phyloP scores from a whole-genome alignment of 2,888 invertebrate species.

The Scaptomyza polygonia region DNA sequence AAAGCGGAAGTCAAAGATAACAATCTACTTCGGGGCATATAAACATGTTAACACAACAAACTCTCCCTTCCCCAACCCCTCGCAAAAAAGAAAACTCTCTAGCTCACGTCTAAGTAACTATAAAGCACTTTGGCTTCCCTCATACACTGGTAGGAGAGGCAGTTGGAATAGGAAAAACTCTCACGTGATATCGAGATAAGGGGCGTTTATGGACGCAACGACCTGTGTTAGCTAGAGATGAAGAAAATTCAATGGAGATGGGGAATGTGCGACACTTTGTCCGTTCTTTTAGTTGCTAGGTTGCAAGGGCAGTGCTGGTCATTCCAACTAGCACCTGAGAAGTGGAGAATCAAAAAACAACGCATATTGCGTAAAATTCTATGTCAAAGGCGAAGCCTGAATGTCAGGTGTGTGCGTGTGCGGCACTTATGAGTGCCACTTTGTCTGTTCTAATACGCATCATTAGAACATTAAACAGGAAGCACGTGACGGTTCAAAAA shows the following conservation, averaged over 20 bases:
- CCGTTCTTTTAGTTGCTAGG: conserved; percentile 3
- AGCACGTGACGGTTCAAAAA: conserved; percentile 66
- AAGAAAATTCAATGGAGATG: not conserved
- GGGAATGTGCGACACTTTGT: not conserved
- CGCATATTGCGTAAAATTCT: conserved; percentile 74
- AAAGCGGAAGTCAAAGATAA: conserved; percentile 48
- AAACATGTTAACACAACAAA: conserved; percentile 36
- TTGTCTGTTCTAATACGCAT: conserved; percentile 78
- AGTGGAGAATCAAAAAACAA: conserved; percentile 43
- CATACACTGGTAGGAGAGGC: not conserved
- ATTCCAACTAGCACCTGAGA: conserved; percentile 32
- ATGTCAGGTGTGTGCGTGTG: conserved; percentile 70
- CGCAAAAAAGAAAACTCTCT: not conserved
- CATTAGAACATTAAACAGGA: conserved; percentile 80
- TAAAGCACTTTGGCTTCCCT: conserved; percentile 58
- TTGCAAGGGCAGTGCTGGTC: conserved; percentile 35
- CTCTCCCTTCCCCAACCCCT: not conserved
- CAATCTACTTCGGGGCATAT: conserved; percentile 39
- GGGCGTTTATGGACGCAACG: conserved; percentile 5
- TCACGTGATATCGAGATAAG: conserved; percentile 24
- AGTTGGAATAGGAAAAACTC: conserved; percentile 2
- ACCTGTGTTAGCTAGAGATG: conserved; percentile 19
- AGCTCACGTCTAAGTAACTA: conserved; percentile 53
- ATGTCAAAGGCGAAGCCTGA: conserved; percentile 23
- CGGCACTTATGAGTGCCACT: conserved; percentile 77